Conservation (phyloP, 2,888 invertebrate species). For the Hololepta plana region DNA sequence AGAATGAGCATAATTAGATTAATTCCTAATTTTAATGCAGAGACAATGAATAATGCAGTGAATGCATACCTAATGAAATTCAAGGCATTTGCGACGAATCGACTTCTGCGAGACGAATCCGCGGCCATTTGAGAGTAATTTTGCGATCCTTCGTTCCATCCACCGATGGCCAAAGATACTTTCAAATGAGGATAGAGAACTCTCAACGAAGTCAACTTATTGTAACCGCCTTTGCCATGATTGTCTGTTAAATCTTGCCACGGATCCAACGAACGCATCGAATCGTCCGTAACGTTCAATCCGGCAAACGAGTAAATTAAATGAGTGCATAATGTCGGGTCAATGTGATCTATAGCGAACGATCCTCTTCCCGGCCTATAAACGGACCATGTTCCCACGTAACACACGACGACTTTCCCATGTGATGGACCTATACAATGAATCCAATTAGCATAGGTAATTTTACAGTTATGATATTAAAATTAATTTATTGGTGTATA, state of each 20-base stretch:
- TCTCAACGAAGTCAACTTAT: constrained; percentile 46
- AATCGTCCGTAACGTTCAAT: constrained; percentile 42
- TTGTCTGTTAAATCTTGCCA: constrained; percentile 61
- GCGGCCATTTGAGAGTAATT: constrained; percentile 54
- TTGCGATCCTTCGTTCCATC: constrained; percentile 78
- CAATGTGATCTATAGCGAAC: constrained; percentile 47
- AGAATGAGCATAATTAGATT: too few species aligned
- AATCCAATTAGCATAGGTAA: too few species aligned
- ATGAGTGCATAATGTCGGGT: constrained; percentile 62
- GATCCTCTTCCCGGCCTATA: constrained; percentile 49
- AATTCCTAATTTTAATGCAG: too few species aligned
- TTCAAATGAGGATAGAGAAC: constrained; percentile 49
- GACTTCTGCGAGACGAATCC: constrained; percentile 37
- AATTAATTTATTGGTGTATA: too few species aligned
- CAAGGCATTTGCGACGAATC: constrained; percentile 53
- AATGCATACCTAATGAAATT: constrained; percentile 40
- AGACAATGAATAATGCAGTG: too few species aligned
- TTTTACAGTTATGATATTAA: too few species aligned
- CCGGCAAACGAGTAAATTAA: constrained; percentile 70
- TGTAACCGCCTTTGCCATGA: constrained; percentile 55
- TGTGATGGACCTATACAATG: constrained; percentile 57
- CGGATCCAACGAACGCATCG: constrained; percentile 52
- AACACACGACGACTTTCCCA: constrained; percentile 61
- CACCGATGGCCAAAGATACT: constrained; percentile 62
- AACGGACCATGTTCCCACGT: constrained; percentile 62